Evolutionary conservation across 2,888 invertebrate species (phyloP), one percentile per base, ranked within the genome.

Genomic region (Iphiclides podalirius): DNA sequence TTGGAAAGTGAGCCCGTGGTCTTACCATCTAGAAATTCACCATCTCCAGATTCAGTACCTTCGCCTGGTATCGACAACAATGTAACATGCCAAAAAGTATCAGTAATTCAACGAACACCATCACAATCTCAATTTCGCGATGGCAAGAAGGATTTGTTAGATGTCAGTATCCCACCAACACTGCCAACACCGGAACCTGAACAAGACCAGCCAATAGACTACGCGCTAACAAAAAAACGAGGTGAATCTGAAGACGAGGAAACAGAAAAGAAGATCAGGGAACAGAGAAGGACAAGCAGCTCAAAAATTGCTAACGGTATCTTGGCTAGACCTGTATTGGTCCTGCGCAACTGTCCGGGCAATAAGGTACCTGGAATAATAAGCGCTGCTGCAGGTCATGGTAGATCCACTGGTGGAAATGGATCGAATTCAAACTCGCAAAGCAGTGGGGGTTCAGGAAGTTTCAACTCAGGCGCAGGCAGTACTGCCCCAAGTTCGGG

Each of bases 141-240:
- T 44, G 81, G 71, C 41, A 87, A 87, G 67, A 89, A 88, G 66
- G 89, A 90, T 58, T 56, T 79, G 31, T 60, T 78, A 31, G 90
- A 91, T 47, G 84, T 90, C 11, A 83, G 81, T 47, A 73, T 91
- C 59, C 91, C 91, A 38, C 63, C 86, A 37, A 82, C 90, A 31
- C 63, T 90, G 53, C 86, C 90, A 4, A 60, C 86, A 35, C 56
- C 86, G 52, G 93, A 93, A 63, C 94, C 94, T 0, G 94, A 93
- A 72, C 94, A 95, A 79, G 96, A 96, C 53, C 96, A 96, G 64
- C 96, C 96, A 0, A 96, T 96, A 53, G 96, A 96, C 72, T 96
- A 96, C 73, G 96, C 93, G 67, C 94, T 96, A 58, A 96, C 96
- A 15, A 95, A 95, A 75, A 92, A 94, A 66, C 91, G 92, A 53